phyloP scores from a whole-genome alignment of 2,113 vertebrate genomes.

The Psittacula cyanocephala region DNA sequence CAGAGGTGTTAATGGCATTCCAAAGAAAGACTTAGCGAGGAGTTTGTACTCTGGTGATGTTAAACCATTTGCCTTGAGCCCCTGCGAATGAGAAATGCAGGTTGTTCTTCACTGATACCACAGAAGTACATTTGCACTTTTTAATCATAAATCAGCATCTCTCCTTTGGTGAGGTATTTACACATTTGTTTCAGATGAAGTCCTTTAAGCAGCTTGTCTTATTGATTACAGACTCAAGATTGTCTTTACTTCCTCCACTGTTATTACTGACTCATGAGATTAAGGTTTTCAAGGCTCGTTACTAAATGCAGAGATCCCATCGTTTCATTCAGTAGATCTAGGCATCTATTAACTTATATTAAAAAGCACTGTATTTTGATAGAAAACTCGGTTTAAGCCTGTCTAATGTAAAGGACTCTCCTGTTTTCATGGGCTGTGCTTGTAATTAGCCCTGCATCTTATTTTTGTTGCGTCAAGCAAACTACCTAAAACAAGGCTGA shows the following conservation, averaged over 20 bases:
- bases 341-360: neutral
- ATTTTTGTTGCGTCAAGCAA: neutral
- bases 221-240: constrained; percentile 7
- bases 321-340: neutral
- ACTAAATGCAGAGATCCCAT: neutral
- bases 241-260: constrained; percentile 7
- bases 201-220: constrained; percentile 14
- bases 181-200: constrained; percentile 1
- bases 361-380: neutral
- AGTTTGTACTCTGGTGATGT: neutral
- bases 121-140: constrained; percentile 7
- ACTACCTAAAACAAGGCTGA: neutral
- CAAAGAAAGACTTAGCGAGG: neutral
- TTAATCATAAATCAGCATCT: constrained; percentile 2
- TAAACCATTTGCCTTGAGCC: neutral
- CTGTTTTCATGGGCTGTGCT: neutral
- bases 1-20: neutral
- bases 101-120: constrained; percentile 3
- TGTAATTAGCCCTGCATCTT: neutral
- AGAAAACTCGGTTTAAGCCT: neutral
- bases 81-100: neutral
- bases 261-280: constrained; percentile 54
- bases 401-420: neutral
- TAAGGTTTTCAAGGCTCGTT: constrained; percentile 34
- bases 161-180: neutral